These are phyloP conservation scores for Patella depressa DNA, from an alignment of 2,888 invertebrate species.

Conservation along the genomic window DNA sequence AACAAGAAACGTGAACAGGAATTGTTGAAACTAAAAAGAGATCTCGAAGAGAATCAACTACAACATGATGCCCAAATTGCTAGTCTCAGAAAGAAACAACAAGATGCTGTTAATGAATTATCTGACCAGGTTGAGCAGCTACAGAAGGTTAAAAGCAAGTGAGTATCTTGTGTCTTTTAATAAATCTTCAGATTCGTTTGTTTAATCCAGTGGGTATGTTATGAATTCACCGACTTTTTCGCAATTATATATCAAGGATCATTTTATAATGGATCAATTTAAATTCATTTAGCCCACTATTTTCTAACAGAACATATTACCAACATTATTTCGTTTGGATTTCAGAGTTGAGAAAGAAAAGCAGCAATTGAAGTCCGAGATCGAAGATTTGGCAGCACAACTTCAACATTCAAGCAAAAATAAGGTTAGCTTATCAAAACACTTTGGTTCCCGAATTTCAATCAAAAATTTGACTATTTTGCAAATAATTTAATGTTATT, in stretches of 20 bases:
- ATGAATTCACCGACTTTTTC: too few relatives aligned
- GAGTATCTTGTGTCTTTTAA: constrained; percentile 34
- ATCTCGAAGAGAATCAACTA: constrained; percentile 98
- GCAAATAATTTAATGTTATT: neutral
- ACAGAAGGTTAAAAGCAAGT: constrained; percentile 99
- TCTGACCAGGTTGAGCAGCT: constrained; percentile 99
- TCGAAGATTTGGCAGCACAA: constrained; percentile 97
- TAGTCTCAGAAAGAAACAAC: constrained; percentile 99
- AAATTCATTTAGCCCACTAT: too few relatives aligned
- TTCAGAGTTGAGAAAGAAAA: constrained; percentile 96
- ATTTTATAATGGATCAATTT: too few relatives aligned
- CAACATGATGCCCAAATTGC: constrained; percentile 98
- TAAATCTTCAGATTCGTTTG: too few relatives aligned
- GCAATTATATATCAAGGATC: too few relatives aligned
- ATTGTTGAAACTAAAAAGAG: constrained; percentile 95
- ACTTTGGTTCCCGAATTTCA: neutral
- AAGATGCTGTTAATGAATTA: constrained; percentile 99
- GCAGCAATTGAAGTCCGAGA: constrained; percentile 96
- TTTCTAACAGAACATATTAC: too few relatives aligned
- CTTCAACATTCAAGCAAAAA: constrained; percentile 98
- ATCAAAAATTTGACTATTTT: too few relatives aligned
- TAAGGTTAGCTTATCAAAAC: constrained; percentile 81
- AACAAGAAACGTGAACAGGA: constrained; percentile 99
- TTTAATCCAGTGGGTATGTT: too few relatives aligned
- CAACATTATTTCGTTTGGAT: too few relatives aligned